Evolutionary conservation across 2,797 vertebrate species (phyloP).

Genomic region (Babyrousa celebensis): DNA sequence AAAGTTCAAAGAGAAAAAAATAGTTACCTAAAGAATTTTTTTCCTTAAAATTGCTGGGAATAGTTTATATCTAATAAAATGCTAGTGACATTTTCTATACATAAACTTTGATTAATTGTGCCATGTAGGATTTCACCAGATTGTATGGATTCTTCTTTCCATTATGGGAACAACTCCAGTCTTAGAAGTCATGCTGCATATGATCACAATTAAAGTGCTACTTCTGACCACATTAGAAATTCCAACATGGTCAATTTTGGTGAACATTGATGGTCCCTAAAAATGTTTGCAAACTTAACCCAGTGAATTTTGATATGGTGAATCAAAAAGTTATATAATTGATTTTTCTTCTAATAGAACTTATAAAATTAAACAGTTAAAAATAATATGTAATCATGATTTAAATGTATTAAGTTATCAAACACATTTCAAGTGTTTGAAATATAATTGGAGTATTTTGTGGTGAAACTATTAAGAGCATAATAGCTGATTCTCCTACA

Average conservation of each 20-base stretch:
- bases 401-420: not conserved
- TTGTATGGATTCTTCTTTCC: not conserved
- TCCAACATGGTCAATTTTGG: not conserved
- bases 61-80: conserved; percentile 26
- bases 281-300: not conserved
- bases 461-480: not conserved
- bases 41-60: not conserved
- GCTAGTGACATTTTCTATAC: not conserved
- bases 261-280: not conserved
- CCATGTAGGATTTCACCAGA: not conserved
- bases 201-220: not conserved
- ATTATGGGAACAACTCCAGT: not conserved
- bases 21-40: not conserved
- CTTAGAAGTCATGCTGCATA: not conserved
- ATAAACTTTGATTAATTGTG: not conserved
- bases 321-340: not conserved
- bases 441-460: conserved; percentile 13
- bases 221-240: not conserved
- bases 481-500: not conserved
- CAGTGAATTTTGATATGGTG: not conserved
- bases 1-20: not conserved
- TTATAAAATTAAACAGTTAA: not conserved
- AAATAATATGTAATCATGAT: not conserved
- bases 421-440: not conserved
- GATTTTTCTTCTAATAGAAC: not conserved